Evolutionary conservation across 2,888 invertebrate species (phyloP).

Genomic region (Agonum fuliginosum): DNA sequence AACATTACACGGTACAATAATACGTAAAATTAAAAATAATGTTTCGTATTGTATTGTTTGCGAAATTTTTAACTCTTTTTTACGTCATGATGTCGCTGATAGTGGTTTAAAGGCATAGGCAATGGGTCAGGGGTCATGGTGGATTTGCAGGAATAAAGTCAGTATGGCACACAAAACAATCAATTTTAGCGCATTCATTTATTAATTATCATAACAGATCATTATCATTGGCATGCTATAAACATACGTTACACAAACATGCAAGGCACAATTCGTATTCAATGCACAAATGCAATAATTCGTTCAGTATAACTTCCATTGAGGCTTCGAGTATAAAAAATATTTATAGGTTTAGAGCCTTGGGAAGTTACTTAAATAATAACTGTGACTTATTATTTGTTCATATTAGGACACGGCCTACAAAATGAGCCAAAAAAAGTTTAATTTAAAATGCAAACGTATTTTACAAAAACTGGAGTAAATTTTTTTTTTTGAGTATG

Average conservation of each 20-base stretch:
- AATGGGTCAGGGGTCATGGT: background rate
- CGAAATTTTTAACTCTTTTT: too few relatives aligned
- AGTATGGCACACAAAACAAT: constrained; percentile 53
- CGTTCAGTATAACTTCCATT: background rate
- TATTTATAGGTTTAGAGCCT: background rate
- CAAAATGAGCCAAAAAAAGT: too few relatives aligned
- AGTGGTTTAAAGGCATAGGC: constrained; percentile 2
- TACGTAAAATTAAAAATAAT: too few relatives aligned
- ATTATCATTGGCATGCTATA: constrained; percentile 52
- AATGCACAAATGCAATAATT: constrained; percentile 8
- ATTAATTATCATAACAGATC: constrained; percentile 56
- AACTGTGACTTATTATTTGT: too few relatives aligned
- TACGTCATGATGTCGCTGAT: too few relatives aligned
- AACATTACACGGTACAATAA: too few relatives aligned
- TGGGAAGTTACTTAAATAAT: background rate
- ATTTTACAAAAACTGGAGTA: too few relatives aligned
- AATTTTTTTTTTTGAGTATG: too few relatives aligned
- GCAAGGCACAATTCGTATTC: constrained; percentile 49
- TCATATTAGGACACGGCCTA: too few relatives aligned
- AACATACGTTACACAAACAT: constrained; percentile 54
- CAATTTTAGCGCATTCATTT: constrained; percentile 57
- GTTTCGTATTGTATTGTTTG: too few relatives aligned
- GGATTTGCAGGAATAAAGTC: background rate
- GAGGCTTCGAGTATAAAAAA: background rate
- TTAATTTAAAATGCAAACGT: too few relatives aligned